phyloP scores from a whole-genome alignment of 1,140 invertebrate genomes.

The Drosophila punjabiensis region DNA sequence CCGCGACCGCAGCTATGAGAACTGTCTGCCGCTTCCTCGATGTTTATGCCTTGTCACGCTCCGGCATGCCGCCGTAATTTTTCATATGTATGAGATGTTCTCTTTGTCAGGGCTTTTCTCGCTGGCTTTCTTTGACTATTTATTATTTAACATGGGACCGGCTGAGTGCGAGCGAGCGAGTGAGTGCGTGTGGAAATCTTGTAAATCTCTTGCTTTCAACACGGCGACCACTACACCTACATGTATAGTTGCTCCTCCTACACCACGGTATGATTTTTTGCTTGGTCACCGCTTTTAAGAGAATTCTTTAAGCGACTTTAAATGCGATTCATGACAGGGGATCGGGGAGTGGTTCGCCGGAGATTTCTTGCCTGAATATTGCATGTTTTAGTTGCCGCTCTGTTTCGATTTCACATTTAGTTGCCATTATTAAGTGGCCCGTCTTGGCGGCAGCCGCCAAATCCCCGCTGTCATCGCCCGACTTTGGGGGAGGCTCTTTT shows the following conservation, averaged over 20 bases:
- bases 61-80: constrained; percentile 66
- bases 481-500: constrained; percentile 25
- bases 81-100: constrained; percentile 46
- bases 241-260: constrained; percentile 11
- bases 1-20: constrained; percentile 19
- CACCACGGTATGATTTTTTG: constrained; percentile 21
- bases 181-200: constrained; percentile 78
- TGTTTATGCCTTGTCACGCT: constrained; percentile 69
- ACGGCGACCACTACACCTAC: constrained; percentile 44
- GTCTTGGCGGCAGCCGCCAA: not conserved
- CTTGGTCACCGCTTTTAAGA: constrained; percentile 75
- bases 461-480: constrained; percentile 25
- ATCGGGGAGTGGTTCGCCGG: constrained; percentile 13
- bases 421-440: constrained; percentile 70
- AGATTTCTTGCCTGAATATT: constrained; percentile 54
- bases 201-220: constrained; percentile 79
- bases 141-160: constrained; percentile 65
- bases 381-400: constrained; percentile 69
- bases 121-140: constrained; percentile 56
- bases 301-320: constrained; percentile 73
- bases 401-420: constrained; percentile 38
- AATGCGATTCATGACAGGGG: constrained; percentile 69
- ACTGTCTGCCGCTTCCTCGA: constrained; percentile 27
- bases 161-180: constrained; percentile 50
- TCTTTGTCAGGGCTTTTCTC: constrained; percentile 41